Evolutionary conservation across 2,113 vertebrate species (phyloP).

Genomic region (Picathartes gymnocephalus): DNA sequence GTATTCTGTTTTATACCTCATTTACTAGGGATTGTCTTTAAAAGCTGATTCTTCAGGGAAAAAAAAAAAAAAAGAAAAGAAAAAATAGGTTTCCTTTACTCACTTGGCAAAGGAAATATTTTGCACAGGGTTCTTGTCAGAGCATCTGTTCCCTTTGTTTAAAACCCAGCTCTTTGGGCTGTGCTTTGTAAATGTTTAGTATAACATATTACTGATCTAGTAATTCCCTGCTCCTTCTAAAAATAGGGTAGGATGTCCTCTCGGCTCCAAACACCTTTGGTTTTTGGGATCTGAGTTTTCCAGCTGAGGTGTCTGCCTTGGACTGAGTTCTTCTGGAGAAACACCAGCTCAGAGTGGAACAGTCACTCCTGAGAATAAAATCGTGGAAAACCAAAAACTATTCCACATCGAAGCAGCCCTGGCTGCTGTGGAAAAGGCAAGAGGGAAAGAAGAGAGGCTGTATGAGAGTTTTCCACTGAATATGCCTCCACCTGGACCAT

Average conservation of each 20-base stretch:
- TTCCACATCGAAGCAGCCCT: not conserved
- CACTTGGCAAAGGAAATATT: not conserved
- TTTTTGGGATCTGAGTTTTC: not conserved
- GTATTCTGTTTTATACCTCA: not conserved
- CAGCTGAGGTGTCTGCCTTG: not conserved
- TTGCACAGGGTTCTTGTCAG: not conserved
- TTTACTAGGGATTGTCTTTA: not conserved
- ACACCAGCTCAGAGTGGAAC: not conserved
- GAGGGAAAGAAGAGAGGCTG: not conserved
- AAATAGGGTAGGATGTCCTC: not conserved
- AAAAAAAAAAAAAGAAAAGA: not conserved
- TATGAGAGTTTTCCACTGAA: not conserved
- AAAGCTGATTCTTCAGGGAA: not conserved
- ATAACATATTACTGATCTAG: not conserved
- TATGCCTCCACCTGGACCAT: rapidly evolving
- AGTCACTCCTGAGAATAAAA: not conserved
- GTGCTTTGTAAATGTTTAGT: not conserved
- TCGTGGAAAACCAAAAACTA: not conserved
- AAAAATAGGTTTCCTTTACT: not conserved
- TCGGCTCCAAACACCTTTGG: not conserved
- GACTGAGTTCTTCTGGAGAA: not conserved
- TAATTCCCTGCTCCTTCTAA: not conserved
- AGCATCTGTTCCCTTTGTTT: not conserved
- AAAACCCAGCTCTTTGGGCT: not conserved
- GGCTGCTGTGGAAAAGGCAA: not conserved